These are phyloP conservation scores for Etheostoma perlongum DNA, from an alignment of 2,797 vertebrate species.

Conservation along the genomic window DNA sequence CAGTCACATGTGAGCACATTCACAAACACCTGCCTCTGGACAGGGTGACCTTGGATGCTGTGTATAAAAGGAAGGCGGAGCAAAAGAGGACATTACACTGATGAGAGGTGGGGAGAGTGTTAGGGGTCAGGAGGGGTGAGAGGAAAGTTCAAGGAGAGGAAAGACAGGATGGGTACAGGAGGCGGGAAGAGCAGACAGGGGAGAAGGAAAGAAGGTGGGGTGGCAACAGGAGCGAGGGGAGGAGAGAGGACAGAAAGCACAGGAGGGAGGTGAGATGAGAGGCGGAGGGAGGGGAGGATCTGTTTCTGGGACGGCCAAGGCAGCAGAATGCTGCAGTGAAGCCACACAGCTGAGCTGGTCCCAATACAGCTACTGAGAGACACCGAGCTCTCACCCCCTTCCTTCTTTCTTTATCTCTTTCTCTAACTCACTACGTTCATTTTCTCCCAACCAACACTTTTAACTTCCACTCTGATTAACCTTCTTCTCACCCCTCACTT, in stretches of 20 bases:
- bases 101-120: slow-evolving; percentile 55
- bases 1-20: slow-evolving; percentile 24
- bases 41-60: slow-evolving; percentile 83
- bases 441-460: slow-evolving; percentile 44
- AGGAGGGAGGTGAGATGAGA: slow-evolving; percentile 30
- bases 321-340: slow-evolving; percentile 75
- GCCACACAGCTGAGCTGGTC: slow-evolving; percentile 53
- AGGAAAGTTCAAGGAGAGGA: slow-evolving; percentile 49
- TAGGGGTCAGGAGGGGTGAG: slow-evolving; percentile 45
- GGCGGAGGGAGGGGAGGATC: slow-evolving; percentile 58
- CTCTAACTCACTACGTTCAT: slow-evolving; percentile 35
- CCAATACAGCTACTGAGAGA: slow-evolving; percentile 38
- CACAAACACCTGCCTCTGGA: slow-evolving; percentile 67
- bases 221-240: slow-evolving; percentile 40
- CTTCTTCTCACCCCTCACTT: slow-evolving; percentile 64
- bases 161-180: slow-evolving; percentile 20
- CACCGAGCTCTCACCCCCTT: slow-evolving; percentile 30
- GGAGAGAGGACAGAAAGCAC: slow-evolving; percentile 53
- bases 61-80: slow-evolving; percentile 59
- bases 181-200: slow-evolving; percentile 22
- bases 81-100: slow-evolving; percentile 66
- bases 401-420: not conserved
- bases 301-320: slow-evolving; percentile 72
- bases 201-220: slow-evolving; percentile 27
- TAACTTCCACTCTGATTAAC: slow-evolving; percentile 63